phyloP scores from a whole-genome alignment of 2,797 vertebrate species.

The Loris lydekkerianus region DNA sequence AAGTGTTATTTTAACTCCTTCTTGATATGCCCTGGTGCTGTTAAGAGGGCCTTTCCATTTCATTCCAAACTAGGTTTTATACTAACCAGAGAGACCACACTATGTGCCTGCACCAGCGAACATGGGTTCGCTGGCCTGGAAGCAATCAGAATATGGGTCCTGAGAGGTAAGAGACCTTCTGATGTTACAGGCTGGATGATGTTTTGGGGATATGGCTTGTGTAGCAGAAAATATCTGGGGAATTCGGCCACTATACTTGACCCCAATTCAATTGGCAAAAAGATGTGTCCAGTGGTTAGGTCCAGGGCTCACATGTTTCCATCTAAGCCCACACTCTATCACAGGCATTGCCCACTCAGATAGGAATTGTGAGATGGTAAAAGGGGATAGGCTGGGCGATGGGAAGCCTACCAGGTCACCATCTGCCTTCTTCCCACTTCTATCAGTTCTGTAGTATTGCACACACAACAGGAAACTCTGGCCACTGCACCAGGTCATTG shows the following conservation, averaged over 20 bases:
- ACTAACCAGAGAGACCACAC: not conserved
- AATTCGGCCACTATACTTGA: not conserved
- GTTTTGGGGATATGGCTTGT: not conserved
- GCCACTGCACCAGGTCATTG: not conserved
- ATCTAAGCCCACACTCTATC: not conserved
- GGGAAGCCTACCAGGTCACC: not conserved
- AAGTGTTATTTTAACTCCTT: not conserved
- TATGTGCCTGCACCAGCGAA: not conserved
- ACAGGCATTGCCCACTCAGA: not conserved
- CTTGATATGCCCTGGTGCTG: not conserved
- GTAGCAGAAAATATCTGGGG: not conserved
- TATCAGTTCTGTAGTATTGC: not conserved
- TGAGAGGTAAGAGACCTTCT: not conserved
- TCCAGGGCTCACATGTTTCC: not conserved
- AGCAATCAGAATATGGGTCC: not conserved
- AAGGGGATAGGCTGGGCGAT: not conserved
- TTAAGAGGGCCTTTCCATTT: not conserved
- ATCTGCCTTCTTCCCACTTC: not conserved
- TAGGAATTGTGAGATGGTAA: not conserved
- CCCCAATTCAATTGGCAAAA: not conserved
- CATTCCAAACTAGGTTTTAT: not conserved
- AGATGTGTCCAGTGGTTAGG: not conserved
- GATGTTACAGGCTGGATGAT: not conserved
- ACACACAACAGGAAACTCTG: not conserved
- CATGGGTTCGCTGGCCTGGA: not conserved